Percentiles rank a stretch among this genome's conserved stretches.
phyloP scores from a whole-genome alignment of 1,140 invertebrate species.

The Pemphigus obesinymphae region DNA sequence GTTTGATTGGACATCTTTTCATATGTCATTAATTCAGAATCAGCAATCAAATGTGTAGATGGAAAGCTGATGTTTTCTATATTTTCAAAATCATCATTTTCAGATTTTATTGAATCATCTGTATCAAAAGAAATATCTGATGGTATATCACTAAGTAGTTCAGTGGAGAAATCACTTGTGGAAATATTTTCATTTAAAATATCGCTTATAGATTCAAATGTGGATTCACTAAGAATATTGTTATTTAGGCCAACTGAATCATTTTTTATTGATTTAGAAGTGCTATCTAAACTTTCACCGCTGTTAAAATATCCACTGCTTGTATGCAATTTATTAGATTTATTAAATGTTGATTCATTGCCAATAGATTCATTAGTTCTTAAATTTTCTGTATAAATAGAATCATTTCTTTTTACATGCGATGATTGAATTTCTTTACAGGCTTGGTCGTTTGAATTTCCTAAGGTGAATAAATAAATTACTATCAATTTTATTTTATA shows the following conservation, averaged over 20 bases:
- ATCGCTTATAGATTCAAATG: not conserved
- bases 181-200: not conserved
- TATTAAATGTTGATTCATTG: not conserved
- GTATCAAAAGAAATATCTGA: not conserved
- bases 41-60: not conserved
- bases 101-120: not conserved
- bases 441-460: not conserved
- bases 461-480: not conserved
- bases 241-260: not conserved
- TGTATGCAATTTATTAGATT: not conserved
- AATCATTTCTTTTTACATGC: too few species aligned
- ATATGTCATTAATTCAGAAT: not conserved
- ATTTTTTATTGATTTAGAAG: not conserved
- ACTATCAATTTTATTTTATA: too few species aligned
- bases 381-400: not conserved
- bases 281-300: not conserved
- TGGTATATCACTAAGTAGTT: not conserved
- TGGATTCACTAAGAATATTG: not conserved
- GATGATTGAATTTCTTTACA: not conserved
- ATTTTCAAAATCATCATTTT: not conserved
- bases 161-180: too few species aligned
- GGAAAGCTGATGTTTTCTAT: not conserved
- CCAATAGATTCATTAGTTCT: not conserved
- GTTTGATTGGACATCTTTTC: not conserved
- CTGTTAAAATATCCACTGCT: conserved; percentile 6